phyloP scores from a whole-genome alignment of 2,113 vertebrate genomes.

The Odontophorus gujanensis region DNA sequence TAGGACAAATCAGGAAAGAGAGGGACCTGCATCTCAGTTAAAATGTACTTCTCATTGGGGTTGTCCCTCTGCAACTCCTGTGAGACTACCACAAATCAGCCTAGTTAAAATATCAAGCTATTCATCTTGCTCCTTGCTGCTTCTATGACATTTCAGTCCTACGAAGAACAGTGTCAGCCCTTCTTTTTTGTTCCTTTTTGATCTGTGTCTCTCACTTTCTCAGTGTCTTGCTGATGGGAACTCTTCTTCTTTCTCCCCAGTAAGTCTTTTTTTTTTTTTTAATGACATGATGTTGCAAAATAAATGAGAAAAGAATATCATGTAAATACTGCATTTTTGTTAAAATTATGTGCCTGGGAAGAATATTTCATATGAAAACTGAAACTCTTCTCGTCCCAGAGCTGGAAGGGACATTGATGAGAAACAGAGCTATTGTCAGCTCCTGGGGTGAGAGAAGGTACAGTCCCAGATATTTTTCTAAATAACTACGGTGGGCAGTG shows the following conservation, averaged over 20 bases:
- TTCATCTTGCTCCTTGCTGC: background rate
- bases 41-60: background rate
- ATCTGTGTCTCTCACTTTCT: background rate
- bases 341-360: constrained; percentile 18
- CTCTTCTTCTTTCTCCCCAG: background rate
- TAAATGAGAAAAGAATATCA: background rate
- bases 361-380: background rate
- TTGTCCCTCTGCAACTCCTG: background rate
- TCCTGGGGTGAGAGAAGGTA: background rate
- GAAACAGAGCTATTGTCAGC: background rate
- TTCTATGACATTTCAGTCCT: constrained; percentile 17
- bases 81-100: background rate
- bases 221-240: background rate
- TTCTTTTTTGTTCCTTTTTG: constrained; percentile 16
- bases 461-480: background rate
- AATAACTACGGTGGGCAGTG: background rate
- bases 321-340: background rate
- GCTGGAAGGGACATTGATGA: background rate
- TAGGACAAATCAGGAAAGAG: background rate
- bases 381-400: background rate
- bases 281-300: background rate
- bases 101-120: background rate
- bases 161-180: background rate
- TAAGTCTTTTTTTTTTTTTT: background rate
- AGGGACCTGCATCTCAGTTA: background rate